Conservation (phyloP, 2,888 invertebrate species). For the Melipona beecheii region DNA sequence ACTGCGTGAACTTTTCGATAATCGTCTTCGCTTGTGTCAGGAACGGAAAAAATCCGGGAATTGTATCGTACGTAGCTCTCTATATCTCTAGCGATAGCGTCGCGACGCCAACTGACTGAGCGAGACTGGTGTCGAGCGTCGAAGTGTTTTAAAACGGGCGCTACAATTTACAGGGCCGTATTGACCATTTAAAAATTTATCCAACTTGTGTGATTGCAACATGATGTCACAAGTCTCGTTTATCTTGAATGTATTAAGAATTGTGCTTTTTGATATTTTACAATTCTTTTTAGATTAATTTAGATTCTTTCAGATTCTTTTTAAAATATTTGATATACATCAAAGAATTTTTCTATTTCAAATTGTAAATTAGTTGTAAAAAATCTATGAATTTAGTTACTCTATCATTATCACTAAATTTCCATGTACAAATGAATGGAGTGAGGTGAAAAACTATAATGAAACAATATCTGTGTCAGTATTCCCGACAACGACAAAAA, state of each 20-base stretch:
- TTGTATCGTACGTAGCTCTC: slow-evolving; percentile 33
- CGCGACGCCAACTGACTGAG: slow-evolving; percentile 79
- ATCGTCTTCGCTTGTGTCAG: slow-evolving; percentile 30
- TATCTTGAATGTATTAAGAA: neutral
- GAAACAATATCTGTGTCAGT: neutral
- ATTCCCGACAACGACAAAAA: neutral
- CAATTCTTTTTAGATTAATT: neutral
- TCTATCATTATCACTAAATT: neutral
- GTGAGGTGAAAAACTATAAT: neutral
- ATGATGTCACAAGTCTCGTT: neutral
- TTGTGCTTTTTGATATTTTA: neutral
- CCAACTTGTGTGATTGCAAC: neutral
- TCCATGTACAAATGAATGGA: no score
- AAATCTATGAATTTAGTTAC: neutral
- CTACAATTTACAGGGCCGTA: slow-evolving; percentile 64
- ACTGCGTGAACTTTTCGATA: slow-evolving; percentile 19
- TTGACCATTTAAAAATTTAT: slow-evolving; percentile 13
- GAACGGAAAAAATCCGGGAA: neutral
- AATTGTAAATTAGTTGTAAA: neutral
- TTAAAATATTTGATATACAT: neutral
- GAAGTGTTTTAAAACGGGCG: slow-evolving; percentile 64
- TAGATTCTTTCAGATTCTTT: no score
- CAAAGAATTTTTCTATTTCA: neutral
- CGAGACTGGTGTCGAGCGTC: slow-evolving; percentile 51
- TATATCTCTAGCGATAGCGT: slow-evolving; percentile 74